These are phyloP conservation scores for Sporophila hypoxantha DNA, from an alignment of 2,113 vertebrate species.

Conservation along the genomic window DNA sequence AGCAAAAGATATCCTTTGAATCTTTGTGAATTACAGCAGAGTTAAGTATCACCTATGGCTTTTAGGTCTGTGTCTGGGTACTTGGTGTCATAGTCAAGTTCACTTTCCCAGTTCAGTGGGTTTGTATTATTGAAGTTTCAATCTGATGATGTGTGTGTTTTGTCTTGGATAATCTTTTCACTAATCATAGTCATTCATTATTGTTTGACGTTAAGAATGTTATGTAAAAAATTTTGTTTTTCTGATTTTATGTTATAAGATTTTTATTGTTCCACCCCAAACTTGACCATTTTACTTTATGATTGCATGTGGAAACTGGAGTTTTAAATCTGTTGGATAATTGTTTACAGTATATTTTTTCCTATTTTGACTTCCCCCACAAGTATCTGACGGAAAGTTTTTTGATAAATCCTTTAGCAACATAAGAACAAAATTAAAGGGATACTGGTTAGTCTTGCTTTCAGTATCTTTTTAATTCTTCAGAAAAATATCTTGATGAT, in stretches of 20 bases:
- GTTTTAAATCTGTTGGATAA: neutral
- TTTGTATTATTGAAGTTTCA: slow-evolving; percentile 27
- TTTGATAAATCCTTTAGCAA: neutral
- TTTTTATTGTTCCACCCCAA: neutral
- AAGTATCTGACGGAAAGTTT: neutral
- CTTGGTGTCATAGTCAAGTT: slow-evolving; percentile 11
- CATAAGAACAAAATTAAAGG: neutral
- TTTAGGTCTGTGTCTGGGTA: neutral
- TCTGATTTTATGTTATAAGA: neutral
- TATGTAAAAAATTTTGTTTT: neutral
- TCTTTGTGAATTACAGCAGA: neutral
- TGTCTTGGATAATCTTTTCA: neutral
- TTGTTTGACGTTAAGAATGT: neutral
- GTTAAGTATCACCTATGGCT: neutral
- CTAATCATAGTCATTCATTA: neutral
- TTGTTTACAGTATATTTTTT: neutral
- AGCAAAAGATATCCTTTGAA: neutral
- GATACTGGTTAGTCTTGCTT: neutral
- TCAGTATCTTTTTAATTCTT: neutral
- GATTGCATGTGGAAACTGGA: neutral
- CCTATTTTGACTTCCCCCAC: neutral
- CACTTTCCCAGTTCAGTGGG: slow-evolving; percentile 13
- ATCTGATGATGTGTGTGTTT: neutral
- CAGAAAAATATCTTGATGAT: neutral
- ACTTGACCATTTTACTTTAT: neutral